Base-by-base conservation (phyloP, 2,113 vertebrate species). In the Austrofundulus limnaeus region DNA sequence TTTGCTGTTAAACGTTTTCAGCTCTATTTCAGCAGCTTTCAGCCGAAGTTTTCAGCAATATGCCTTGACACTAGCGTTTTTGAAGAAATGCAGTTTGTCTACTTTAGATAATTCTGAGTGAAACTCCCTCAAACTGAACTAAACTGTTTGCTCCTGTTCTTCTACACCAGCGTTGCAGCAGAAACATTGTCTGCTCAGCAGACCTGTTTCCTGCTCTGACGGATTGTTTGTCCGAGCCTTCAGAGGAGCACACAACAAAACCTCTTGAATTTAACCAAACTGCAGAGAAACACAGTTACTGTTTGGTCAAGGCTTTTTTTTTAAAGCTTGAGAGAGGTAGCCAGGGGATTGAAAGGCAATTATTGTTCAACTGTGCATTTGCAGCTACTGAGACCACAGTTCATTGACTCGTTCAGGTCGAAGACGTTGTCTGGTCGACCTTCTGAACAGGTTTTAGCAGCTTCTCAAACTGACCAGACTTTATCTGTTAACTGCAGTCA, bases 221-320 rank as follows among this genome's bases (percentile, higher is more conserved):
- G 23, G 20, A 48, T 8, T 25, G 5, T 50, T 28, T 51, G 31
- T 13, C 20, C 19, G 8, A 23, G 20, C 34, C 14, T 55, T 55
- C 11, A 38, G 19, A 38, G 19, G 1, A 11, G 14, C 9, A n/a
- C 49, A 23, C 21, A 55, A 10, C 38, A 21, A 39, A 55, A 55
- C 4, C 53, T 55, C 17, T 39, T 8, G 11, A 21, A 39, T 19
- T 19, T 15, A 14, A 39, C 34, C 11, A 15, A 39, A 39, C 53
- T 13, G 34, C 50, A 12, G 10, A 34, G n/a, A n/a, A 50, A 24
- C 7, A 2, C 1, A 37, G 13, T 14, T 15, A 11, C 4, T 55
- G 14, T 55, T 55, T 23, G 53, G 34, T 55, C 11, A n/a, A 34
- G 34, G 52, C 31, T 20, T 37, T 54, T 54, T n/a, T 53, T 13